A percentile compares a stretch with the other conserved stretches of the same genome.
phyloP scores from a whole-genome alignment of 1,140 invertebrate species.

The Neodiprion fabricii region DNA sequence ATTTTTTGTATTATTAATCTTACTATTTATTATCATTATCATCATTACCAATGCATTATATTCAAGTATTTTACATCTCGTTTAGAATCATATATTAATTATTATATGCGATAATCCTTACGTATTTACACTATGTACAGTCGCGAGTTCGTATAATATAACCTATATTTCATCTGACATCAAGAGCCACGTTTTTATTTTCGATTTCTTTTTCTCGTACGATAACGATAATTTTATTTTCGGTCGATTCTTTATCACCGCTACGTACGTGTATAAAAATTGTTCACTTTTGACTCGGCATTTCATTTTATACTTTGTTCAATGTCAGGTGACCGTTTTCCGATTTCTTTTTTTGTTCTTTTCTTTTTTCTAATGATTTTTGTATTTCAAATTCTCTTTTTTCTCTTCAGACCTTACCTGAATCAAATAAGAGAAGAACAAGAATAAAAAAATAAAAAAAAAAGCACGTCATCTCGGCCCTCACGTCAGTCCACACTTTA shows the following conservation, averaged over 20 bases:
- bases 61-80: background rate
- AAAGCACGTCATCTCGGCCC: background rate
- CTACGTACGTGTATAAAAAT: too few relatives aligned
- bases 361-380: too few relatives aligned
- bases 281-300: too few relatives aligned
- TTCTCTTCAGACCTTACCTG: background rate
- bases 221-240: background rate
- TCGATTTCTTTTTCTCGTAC: background rate
- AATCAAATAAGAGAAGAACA: background rate
- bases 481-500: background rate
- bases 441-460: slow-evolving; percentile 8
- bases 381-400: too few relatives aligned
- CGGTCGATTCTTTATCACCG: background rate
- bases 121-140: slow-evolving; percentile 56
- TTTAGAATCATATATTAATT: background rate
- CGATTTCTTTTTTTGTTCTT: too few relatives aligned
- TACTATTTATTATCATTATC: too few relatives aligned
- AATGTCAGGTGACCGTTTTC: too few relatives aligned
- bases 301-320: too few relatives aligned
- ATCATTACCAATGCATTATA: too few relatives aligned
- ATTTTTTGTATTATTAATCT: too few relatives aligned
- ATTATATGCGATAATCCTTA: slow-evolving; percentile 26
- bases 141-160: slow-evolving; percentile 16
- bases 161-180: slow-evolving; percentile 40
- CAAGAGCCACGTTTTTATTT: slow-evolving; percentile 28